A percentile compares a stretch with the other conserved stretches of the same genome.
These are phyloP conservation scores for Scyliorhinus canicula DNA, from an alignment of 2,797 vertebrate species.

Conservation along the genomic window DNA sequence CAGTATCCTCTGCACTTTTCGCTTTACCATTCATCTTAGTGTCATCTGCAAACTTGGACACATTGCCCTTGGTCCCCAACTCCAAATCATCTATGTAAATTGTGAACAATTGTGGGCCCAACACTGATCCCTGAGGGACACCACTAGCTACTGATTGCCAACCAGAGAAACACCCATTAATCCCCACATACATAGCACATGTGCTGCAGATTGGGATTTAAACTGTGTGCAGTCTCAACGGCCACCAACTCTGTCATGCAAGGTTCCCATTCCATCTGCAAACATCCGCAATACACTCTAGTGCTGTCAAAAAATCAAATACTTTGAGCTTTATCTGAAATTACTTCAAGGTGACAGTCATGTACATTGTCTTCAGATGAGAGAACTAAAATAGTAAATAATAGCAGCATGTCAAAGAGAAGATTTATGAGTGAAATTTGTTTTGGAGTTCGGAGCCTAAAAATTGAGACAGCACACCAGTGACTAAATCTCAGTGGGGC, in stretches of 20 bases:
- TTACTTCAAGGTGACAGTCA: not conserved
- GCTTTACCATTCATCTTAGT: no score
- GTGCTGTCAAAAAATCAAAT: not conserved
- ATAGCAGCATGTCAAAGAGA: not conserved
- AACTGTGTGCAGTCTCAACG: not conserved
- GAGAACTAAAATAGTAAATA: not conserved
- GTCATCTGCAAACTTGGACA: no score
- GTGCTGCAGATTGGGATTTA: not conserved
- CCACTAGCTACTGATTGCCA: no score
- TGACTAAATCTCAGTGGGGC: not conserved
- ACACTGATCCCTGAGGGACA: no score
- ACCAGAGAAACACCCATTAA: no score
- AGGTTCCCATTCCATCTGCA: not conserved
- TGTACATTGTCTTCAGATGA: not conserved
- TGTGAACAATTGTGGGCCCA: no score
- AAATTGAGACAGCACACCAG: not conserved
- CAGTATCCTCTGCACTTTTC: no score
- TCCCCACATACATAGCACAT: not conserved
- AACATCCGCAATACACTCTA: not conserved
- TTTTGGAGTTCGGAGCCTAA: not conserved
- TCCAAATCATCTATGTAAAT: no score
- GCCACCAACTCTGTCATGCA: not conserved
- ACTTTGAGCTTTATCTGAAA: not conserved
- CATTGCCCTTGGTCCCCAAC: no score
- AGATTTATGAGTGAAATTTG: slow-evolving; percentile 24